A percentile compares a stretch with the other conserved stretches of the same genome.
Conservation (phyloP, 2,888 invertebrate species). For the Phengaris alcon region DNA sequence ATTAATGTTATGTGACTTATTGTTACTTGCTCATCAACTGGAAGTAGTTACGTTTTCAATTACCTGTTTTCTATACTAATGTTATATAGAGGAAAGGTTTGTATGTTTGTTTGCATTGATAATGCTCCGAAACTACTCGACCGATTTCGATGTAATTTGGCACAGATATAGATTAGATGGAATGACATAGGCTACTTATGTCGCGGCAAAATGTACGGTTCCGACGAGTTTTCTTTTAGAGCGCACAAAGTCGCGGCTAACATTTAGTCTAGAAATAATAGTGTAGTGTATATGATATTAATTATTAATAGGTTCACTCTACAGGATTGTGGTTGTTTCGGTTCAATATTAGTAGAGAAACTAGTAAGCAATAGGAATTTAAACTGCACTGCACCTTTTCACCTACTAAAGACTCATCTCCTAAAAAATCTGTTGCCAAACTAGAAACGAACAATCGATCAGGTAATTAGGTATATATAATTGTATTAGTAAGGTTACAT, state of each 20-base stretch:
- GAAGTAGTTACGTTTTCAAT: conserved; percentile 1
- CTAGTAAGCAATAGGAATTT: not conserved
- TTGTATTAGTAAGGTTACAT: not conserved
- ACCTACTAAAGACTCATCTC: too few species aligned
- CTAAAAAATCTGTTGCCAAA: not conserved
- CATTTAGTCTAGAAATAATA: not conserved
- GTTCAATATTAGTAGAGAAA: not conserved
- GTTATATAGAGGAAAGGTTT: too few species aligned
- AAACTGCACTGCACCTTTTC: not conserved
- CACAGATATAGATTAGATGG: too few species aligned
- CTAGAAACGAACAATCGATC: not conserved
- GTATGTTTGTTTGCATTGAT: too few species aligned
- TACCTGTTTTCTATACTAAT: not conserved
- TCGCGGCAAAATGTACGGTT: too few species aligned
- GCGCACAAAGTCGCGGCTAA: too few species aligned
- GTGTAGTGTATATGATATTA: not conserved
- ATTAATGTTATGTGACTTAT: not conserved
- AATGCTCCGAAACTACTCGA: too few species aligned
- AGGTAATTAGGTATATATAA: not conserved
- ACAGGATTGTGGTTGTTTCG: not conserved
- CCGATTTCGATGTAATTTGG: too few species aligned
- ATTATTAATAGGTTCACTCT: too few species aligned
- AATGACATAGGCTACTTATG: too few species aligned
- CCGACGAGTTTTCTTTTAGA: too few species aligned
- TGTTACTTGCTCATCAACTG: conserved; percentile 8